A percentile compares a stretch with the other conserved stretches of the same genome.
These are phyloP conservation scores for Digitonthophagus gazella DNA, from an alignment of 2,888 invertebrate species.

Conservation along the genomic window DNA sequence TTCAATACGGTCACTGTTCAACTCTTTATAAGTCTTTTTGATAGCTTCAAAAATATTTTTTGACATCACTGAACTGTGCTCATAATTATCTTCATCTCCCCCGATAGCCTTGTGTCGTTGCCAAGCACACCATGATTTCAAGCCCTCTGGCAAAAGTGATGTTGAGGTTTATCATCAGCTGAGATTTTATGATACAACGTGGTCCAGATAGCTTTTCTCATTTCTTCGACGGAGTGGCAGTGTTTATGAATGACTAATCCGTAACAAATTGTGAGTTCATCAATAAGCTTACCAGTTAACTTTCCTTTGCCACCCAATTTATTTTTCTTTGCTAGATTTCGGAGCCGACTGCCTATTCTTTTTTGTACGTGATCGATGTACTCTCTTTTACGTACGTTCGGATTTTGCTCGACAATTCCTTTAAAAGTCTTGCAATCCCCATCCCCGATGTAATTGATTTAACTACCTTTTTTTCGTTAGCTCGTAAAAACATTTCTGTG, in stretches of 20 bases:
- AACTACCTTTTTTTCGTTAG: constrained; percentile 19
- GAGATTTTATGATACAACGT: constrained; percentile 8
- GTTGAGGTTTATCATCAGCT: background rate
- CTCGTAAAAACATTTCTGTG: background rate
- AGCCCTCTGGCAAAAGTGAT: background rate
- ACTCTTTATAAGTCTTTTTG: constrained; percentile 22
- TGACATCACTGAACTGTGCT: constrained; percentile 12
- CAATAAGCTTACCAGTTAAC: constrained; percentile 26
- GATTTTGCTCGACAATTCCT: too few species aligned
- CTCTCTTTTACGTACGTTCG: too few species aligned
- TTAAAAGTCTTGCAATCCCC: constrained; percentile 34
- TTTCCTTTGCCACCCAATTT: constrained; percentile 26
- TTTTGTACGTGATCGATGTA: too few species aligned
- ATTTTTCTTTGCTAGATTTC: constrained; percentile 23
- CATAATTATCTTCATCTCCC: constrained; percentile 11
- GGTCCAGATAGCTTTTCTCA: background rate
- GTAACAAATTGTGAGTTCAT: constrained; percentile 22
- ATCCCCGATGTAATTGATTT: constrained; percentile 30
- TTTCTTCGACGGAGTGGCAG: background rate
- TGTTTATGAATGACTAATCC: constrained; percentile 5
- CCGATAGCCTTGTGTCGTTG: constrained; percentile 23
- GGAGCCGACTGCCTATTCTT: constrained; percentile 29
- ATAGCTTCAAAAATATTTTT: constrained; percentile 25
- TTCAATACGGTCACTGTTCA: constrained; percentile 11
- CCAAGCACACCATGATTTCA: background rate